Evolutionary conservation across 1,140 invertebrate species (phyloP), one percentile per base, ranked within the genome.

Genomic region (Trissolcus basalis): DNA sequence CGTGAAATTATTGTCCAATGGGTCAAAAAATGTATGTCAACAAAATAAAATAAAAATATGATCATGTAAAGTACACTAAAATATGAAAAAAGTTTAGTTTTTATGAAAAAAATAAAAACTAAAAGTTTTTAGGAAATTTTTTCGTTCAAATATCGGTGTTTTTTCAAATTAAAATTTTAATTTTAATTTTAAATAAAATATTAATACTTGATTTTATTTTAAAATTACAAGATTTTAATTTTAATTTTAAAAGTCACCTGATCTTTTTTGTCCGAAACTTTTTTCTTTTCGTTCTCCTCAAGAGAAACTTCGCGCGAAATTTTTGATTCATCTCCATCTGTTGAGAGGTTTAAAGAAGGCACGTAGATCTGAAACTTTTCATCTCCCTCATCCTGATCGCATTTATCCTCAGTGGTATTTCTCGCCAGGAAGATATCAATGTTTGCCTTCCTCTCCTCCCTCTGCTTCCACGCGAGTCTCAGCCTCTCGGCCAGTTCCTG

Each of bases 371-470:
- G 36, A 49, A 64, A 75, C n/a, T 63, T 75, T 0, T 75, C 72
- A 39, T 53, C 56, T 14, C 41, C 41, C 0, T 47, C 53, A 8
- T 73, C 56, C 0, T 86, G 86, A 0, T 87, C 83, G 51, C 80
- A 84, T 36, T 82, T 75, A 5, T 85, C 82, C 6, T 88, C 85
- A 11, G 81, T 58, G 7, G 82, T 82, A n/a, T 84, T 81, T 15
- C 88, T 89, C 0, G 90, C 87, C 10, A 91, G 70, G 61, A 90
- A 90, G 9, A 91, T 91, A 41, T 91, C 87, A 11, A 91, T 85
- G 49, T 91, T 91, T 0, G 87, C 83, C 71, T 89, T 89, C 10
- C 86, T 87, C 14, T 87, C 83, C 45, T 90, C 88, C 0, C 89
- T 77, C 6, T 90, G 86, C 49, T 89, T 89, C 89, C 89, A 90